Conservation (phyloP, 1,140 invertebrate genomes). For the Meloidogyne exigua region DNA sequence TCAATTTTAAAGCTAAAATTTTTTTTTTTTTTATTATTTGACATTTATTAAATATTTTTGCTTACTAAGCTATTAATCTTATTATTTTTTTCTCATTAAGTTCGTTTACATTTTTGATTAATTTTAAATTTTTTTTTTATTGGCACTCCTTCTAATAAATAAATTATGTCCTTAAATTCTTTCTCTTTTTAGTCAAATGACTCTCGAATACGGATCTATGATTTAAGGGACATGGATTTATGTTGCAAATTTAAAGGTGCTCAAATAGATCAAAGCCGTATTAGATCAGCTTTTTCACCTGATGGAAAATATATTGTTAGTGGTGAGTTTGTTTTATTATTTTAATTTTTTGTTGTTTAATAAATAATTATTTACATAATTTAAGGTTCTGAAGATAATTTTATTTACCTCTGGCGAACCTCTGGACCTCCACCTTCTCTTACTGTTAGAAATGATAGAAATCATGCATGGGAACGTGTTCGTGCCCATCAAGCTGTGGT, state of each 20-base stretch:
- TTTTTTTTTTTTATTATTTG: too few relatives aligned
- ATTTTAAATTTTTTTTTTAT: background rate
- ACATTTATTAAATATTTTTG: too few relatives aligned
- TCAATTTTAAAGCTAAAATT: too few relatives aligned
- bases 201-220: constrained; percentile 90
- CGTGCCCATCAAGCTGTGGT: constrained; percentile 69
- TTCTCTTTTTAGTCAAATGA: constrained; percentile 77
- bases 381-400: constrained; percentile 86
- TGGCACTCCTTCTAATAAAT: background rate
- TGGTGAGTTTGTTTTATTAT: too few relatives aligned
- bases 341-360: background rate
- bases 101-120: background rate
- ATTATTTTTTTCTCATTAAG: too few relatives aligned
- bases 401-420: constrained; percentile 67
- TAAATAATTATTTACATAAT: constrained; percentile 24
- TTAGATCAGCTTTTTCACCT: constrained; percentile 90
- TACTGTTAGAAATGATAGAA: constrained; percentile 86
- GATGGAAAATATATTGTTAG: constrained; percentile 94
- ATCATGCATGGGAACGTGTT: constrained; percentile 96
- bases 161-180: background rate
- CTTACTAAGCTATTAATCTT: too few relatives aligned
- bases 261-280: constrained; percentile 91
- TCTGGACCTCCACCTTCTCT: constrained; percentile 77
- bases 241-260: constrained; percentile 94
- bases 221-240: constrained; percentile 87